Evolutionary conservation across 2,797 vertebrate species (phyloP), one percentile per base, ranked within the genome.

Genomic region (Etheostoma perlongum): DNA sequence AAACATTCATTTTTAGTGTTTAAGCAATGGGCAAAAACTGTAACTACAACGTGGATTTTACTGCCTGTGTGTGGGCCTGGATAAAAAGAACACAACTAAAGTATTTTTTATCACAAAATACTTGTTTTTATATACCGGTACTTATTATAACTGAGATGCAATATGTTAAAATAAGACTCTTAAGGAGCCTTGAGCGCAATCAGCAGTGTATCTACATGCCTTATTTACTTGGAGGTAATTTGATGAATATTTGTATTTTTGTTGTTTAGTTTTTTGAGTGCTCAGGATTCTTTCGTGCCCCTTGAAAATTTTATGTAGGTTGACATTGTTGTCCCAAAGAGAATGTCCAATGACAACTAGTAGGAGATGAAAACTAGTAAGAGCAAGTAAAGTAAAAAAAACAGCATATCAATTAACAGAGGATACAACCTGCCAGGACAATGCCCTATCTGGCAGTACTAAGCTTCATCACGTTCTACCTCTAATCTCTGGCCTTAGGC

Each of bases 401-500:
- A 75, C 66, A 79, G 47, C 54, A 78, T 61, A 81, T 85, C 75
- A 92, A 90, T 88, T 82, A 86, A 65, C 51, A 60, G 18, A 62
- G 62, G 67, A 76, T 58, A 61, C 36, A 62, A 57, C 48, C 53
- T 69, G 64, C 68, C 53, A 55, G 85, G 74, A 79, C 74, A 75
- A 78, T 49, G 53, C 68, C 60, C 55, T 68, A 33, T 81, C 74
- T 72, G 68, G 70, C 72, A 69, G 49, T 16, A 54, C 62, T 67
- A 33, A 85, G 78, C 84, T 76, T 81, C 81, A 74, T 75, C 80
- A 68, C 67, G 69, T 76, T 74, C 73, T 78, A 75, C 69, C 67
- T 85, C 73, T 92, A 83, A 89, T 92, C 89, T 86, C 72, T 85
- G 48, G 88, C 91, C 89, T 85, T 19, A 74, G 87, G 88, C 82